Percentiles rank a stretch among this genome's conserved stretches.
Evolutionary conservation across 2,113 vertebrate species (phyloP).

Genomic region (Hippolais icterina): DNA sequence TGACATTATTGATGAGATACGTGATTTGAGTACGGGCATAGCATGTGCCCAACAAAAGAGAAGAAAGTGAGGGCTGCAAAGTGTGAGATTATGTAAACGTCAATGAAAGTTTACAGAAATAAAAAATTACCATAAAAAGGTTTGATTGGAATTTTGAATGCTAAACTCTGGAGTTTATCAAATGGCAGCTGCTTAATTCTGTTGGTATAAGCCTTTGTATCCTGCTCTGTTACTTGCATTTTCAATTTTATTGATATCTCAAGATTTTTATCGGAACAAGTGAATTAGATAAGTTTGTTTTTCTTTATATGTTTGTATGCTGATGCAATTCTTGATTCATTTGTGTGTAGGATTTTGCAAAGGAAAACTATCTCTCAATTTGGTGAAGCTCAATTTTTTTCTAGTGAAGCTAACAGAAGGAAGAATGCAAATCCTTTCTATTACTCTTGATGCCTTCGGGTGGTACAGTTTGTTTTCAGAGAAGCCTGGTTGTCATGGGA

Average conservation of each 20-base stretch:
- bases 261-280: not conserved
- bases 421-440: slow-evolving; percentile 5
- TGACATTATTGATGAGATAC: not conserved
- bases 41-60: not conserved
- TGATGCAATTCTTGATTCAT: not conserved
- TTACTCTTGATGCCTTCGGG: not conserved
- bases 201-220: not conserved
- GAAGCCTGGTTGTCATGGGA: slow-evolving; percentile 31
- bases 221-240: not conserved
- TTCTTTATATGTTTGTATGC: not conserved
- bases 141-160: not conserved
- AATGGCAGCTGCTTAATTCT: not conserved
- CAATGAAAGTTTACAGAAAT: not conserved
- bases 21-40: not conserved
- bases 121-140: not conserved
- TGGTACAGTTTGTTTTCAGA: slow-evolving; percentile 25
- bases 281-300: not conserved
- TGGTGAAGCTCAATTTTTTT: not conserved
- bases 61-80: not conserved
- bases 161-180: not conserved
- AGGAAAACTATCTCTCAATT: not conserved
- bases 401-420: not conserved
- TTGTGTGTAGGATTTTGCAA: not conserved
- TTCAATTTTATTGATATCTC: not conserved
- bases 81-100: not conserved